Percentiles rank a stretch among this genome's conserved stretches.
Evolutionary conservation across 2,113 vertebrate species (phyloP).

Genomic region (Pandion haliaetus): DNA sequence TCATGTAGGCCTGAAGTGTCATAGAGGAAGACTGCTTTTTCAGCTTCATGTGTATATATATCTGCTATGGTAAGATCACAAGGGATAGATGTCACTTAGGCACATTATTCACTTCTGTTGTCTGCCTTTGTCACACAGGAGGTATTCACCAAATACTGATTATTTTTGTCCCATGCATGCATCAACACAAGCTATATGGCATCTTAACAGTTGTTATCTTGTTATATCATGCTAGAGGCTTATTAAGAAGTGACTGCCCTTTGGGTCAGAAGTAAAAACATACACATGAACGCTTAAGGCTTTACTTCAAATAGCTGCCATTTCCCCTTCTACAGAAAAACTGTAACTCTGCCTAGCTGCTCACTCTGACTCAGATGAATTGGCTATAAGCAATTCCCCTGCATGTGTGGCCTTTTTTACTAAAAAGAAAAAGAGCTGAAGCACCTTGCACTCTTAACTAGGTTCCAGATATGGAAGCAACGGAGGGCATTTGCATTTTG

Average conservation of each 20-base stretch:
- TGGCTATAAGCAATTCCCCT: not conserved
- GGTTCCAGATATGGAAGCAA: not conserved
- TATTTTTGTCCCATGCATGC: not conserved
- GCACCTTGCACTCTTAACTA: not conserved
- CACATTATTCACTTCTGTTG: not conserved
- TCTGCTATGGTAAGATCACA: not conserved
- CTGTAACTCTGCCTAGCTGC: not conserved
- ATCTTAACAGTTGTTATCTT: not conserved
- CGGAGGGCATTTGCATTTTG: not conserved
- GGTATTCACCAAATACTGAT: not conserved
- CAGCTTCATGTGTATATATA: not conserved
- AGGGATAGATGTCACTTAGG: not conserved
- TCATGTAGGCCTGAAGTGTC: not conserved
- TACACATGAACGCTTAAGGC: not conserved
- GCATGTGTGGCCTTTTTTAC: not conserved
- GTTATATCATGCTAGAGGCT: not conserved
- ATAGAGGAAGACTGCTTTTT: not conserved
- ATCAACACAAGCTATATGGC: fast-evolving
- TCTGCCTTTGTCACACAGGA: not conserved
- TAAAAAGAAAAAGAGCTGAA: not conserved
- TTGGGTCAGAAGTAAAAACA: not conserved
- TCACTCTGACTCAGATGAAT: not conserved
- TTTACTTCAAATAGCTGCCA: not conserved
- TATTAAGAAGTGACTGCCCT: not conserved
- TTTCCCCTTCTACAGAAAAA: not conserved